These are phyloP conservation scores for Lophius americanus DNA, from an alignment of 2,797 vertebrate genomes.

Conservation along the genomic window DNA sequence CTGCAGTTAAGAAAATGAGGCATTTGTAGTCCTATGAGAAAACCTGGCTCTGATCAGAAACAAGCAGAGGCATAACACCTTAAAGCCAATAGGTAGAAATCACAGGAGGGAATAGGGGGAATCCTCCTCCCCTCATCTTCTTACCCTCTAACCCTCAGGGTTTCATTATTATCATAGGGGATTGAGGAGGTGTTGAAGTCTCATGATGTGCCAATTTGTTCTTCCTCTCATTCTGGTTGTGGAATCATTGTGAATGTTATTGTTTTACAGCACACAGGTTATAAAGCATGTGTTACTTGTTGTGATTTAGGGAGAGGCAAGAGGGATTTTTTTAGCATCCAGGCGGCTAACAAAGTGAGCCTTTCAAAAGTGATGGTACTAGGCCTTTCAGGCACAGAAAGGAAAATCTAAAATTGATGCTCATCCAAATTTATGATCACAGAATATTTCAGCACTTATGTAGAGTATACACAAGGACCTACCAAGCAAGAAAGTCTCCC, in stretches of 20 bases:
- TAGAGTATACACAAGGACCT: not conserved
- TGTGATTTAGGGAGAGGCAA: constrained; percentile 28
- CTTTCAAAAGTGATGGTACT: constrained; percentile 56
- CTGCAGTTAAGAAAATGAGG: not conserved
- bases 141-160: constrained; percentile 50
- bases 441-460: too few relatives aligned
- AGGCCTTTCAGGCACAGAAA: constrained; percentile 58
- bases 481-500: not conserved
- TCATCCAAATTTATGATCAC: constrained; percentile 31
- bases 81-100: constrained; percentile 43
- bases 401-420: constrained; percentile 46
- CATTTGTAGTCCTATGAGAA: constrained; percentile 13
- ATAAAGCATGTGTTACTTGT: constrained; percentile 50
- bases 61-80: constrained; percentile 31
- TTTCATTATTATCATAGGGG: constrained; percentile 52
- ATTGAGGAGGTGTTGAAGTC: constrained; percentile 43
- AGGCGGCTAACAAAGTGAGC: constrained; percentile 50
- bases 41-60: constrained; percentile 26
- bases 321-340: constrained; percentile 31
- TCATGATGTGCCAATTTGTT: constrained; percentile 31
- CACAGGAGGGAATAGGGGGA: constrained; percentile 29
- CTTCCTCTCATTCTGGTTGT: constrained; percentile 19
- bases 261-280: constrained; percentile 33
- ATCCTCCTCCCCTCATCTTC: constrained; percentile 40
- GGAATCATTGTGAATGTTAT: constrained; percentile 39